phyloP scores from a whole-genome alignment of 2,797 vertebrate genomes.

The Eulemur mongoz region DNA sequence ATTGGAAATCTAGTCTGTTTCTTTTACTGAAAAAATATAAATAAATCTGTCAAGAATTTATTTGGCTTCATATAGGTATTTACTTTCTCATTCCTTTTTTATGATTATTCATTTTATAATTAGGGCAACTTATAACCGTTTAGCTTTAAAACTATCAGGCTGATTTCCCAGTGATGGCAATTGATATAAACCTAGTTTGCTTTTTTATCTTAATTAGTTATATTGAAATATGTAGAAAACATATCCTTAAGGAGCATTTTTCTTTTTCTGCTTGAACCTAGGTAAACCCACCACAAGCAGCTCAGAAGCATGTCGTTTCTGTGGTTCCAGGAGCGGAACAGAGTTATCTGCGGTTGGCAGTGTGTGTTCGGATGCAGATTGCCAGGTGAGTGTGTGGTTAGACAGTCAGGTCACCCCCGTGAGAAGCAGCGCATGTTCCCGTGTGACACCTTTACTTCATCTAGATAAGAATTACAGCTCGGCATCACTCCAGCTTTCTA shows the following conservation, averaged over 20 bases:
- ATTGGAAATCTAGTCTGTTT: background rate
- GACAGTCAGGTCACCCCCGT: background rate
- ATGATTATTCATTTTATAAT: slow-evolving; percentile 35
- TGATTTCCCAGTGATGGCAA: slow-evolving; percentile 14
- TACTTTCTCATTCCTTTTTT: background rate
- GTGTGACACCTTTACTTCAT: background rate
- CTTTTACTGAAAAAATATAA: slow-evolving; percentile 3
- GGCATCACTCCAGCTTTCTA: background rate
- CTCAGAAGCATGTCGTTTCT: slow-evolving; percentile 98
- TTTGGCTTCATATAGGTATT: slow-evolving; percentile 12
- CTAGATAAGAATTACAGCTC: background rate
- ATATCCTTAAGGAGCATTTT: background rate
- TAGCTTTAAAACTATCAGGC: background rate
- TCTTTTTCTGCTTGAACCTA: slow-evolving; percentile 82
- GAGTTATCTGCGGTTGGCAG: slow-evolving; percentile 98
- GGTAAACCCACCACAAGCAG: slow-evolving; percentile 98
- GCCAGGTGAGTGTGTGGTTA: slow-evolving; percentile 89
- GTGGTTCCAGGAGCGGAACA: slow-evolving; percentile 96
- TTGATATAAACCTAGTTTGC: background rate
- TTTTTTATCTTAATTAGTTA: background rate
- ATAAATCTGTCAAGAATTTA: background rate
- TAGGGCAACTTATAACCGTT: background rate
- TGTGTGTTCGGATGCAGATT: slow-evolving; percentile 97
- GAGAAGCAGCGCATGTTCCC: background rate
- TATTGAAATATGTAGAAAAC: background rate